phyloP scores from a whole-genome alignment of 2,888 invertebrate species.

The Platypus cylindrus region DNA sequence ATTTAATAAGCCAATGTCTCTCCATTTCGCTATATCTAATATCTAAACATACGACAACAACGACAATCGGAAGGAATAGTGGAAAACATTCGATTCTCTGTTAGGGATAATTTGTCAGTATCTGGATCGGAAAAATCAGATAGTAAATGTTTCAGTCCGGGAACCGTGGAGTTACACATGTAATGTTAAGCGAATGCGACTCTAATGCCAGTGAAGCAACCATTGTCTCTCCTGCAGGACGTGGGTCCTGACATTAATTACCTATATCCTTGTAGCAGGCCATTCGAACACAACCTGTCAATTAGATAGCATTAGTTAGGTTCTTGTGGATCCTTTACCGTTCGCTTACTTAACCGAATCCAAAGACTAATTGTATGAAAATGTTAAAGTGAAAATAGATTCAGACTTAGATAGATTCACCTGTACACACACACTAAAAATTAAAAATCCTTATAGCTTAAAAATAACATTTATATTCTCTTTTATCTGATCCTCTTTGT shows the following conservation, averaged over 20 bases:
- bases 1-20: no score
- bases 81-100: slow-evolving; percentile 3
- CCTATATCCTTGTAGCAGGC: slow-evolving; percentile 36
- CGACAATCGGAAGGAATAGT: no score
- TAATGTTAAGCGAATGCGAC: slow-evolving; percentile 31
- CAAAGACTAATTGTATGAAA: no score
- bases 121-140: slow-evolving; percentile 16
- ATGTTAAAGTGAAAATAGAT: no score
- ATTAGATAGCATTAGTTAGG: slow-evolving; percentile 35
- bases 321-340: slow-evolving; percentile 14
- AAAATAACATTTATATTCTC: no score
- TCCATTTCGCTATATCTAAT: no score
- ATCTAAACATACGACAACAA: no score
- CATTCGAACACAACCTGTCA: slow-evolving; percentile 38
- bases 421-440: no score
- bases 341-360: no score
- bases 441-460: no score
- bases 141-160: slow-evolving; percentile 15
- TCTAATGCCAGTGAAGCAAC: slow-evolving; percentile 23
- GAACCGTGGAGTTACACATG: slow-evolving; percentile 25
- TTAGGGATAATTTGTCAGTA: slow-evolving; percentile 17
- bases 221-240: slow-evolving; percentile 21
- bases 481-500: no score
- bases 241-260: slow-evolving; percentile 38
- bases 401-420: no score